Base-by-base conservation (phyloP, 2,888 invertebrate genomes). In the Amphipyra berbera region DNA sequence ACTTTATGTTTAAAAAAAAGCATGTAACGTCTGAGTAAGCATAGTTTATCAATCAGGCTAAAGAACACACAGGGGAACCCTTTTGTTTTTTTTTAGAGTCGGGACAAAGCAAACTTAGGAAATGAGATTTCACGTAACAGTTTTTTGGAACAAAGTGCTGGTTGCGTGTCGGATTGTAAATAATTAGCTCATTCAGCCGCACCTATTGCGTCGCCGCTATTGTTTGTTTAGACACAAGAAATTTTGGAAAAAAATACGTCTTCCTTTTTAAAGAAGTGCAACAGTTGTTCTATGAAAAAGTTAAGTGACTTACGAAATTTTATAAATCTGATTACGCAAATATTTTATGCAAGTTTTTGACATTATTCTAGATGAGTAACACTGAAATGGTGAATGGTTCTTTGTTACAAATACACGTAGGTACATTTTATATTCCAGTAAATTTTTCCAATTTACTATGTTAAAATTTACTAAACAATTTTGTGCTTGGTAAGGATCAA, bases 111-210 rank as follows among this genome's bases (percentile, higher is more conserved):
- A 79, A 88, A 90, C 84, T 89, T 89, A 89, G 94, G 94, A 94
- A 94, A 94, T 92, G 92, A 89, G 90, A 94, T 94, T 94, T 93
- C 92, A 94, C 92, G 94, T 92, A 87, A 87, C 87, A 87, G 86
- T 93, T 93, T 94, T 94, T 94, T 88, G 82, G 78, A 82, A 84
- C 80, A 85, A 85, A 85, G 79, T 84, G 77, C 83, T 82, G 86
- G 85, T 88, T 86, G 92, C 94, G 93, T 95, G 91, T 87, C 94
- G 88, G 88, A 95, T 94, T 88, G 93, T 92, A 93, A 93, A 94
- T 95, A 94, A 95, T 94, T 94, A 94, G 89, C 88, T 88, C 88
- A 90, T 90, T 92, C 88, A 89, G 85, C 84, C 89, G 88, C 88
- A 86, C 90, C 91, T 89, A 87, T 88, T 88, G 90, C 86, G 87